These are phyloP conservation scores for Lethrus apterus DNA, from an alignment of 1,140 invertebrate genomes.

Conservation along the genomic window DNA sequence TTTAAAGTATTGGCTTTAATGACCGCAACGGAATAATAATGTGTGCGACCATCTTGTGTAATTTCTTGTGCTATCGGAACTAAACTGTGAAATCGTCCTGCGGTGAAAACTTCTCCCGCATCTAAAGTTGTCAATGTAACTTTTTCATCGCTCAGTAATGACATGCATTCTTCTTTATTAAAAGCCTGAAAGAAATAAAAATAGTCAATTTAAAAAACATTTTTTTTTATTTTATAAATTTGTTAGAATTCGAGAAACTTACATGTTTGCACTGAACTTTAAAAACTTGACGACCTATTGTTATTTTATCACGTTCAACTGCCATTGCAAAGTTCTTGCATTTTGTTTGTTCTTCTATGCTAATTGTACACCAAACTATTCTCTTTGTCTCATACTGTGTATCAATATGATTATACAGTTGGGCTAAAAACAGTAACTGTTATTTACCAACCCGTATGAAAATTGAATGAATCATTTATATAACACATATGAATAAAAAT, in stretches of 20 bases:
- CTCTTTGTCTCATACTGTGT: conserved; percentile 26
- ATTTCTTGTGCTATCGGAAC: conserved; percentile 82
- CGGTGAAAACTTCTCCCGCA: conserved; percentile 88
- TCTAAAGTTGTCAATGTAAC: conserved; percentile 84
- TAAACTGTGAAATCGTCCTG: conserved; percentile 85
- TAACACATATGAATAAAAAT: too few relatives aligned
- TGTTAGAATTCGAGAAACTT: conserved; percentile 23
- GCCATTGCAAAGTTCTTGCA: conserved; percentile 63
- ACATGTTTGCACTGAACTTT: conserved; percentile 57
- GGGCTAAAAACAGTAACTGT: too few relatives aligned
- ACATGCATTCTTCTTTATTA: conserved; percentile 78
- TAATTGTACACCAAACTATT: conserved; percentile 71
- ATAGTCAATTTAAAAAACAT: not conserved
- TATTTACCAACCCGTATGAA: too few relatives aligned
- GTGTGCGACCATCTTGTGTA: conserved; percentile 49
- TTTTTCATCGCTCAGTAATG: conserved; percentile 62
- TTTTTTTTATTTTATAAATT: not conserved
- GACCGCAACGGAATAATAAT: conserved; percentile 81
- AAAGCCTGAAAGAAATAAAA: conserved; percentile 46
- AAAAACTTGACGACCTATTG: conserved; percentile 56
- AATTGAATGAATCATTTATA: too few relatives aligned
- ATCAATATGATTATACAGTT: conserved; percentile 14
- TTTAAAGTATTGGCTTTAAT: conserved; percentile 59
- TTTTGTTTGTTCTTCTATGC: conserved; percentile 63
- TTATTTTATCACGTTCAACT: conserved; percentile 53